Percentiles rank a stretch among this genome's conserved stretches.
Evolutionary conservation across 2,888 invertebrate species (phyloP).

Genomic region (Holacanthella duospinosa): DNA sequence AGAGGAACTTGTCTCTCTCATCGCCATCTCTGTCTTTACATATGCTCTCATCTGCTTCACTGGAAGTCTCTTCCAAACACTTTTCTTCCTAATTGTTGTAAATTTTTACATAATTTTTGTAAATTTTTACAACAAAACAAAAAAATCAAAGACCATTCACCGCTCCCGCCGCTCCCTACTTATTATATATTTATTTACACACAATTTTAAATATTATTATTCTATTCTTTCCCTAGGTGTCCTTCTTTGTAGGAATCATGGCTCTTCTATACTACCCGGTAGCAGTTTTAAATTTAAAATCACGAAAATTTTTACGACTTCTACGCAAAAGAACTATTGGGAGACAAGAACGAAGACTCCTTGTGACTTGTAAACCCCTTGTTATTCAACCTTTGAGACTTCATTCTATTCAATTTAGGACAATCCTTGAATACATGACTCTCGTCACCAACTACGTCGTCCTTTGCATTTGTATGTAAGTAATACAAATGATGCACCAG

Average conservation of each 20-base stretch:
- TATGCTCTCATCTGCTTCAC: constrained; percentile 2
- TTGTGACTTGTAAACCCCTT: neutral
- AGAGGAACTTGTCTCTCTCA: neutral
- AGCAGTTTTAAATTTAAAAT: neutral
- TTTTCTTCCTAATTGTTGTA: neutral
- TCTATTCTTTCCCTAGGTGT: no score
- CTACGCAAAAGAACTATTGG: neutral
- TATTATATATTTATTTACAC: no score
- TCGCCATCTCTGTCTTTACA: neutral
- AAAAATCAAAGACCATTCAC: no score
- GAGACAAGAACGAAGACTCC: neutral
- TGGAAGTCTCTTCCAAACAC: neutral
- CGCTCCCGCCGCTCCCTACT: no score
- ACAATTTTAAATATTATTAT: no score
- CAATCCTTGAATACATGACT: neutral
- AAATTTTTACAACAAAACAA: no score
- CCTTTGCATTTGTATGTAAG: neutral
- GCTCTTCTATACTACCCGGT: neutral
- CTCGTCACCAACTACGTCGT: constrained; percentile 1
- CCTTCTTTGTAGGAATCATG: constrained; percentile 1
- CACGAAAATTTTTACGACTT: neutral
- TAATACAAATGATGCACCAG: neutral
- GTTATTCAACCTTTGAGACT: neutral
- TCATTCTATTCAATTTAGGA: neutral
- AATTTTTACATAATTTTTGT: no score